phyloP scores from a whole-genome alignment of 2,113 vertebrate genomes.

The Eulacestoma nigropectus region DNA sequence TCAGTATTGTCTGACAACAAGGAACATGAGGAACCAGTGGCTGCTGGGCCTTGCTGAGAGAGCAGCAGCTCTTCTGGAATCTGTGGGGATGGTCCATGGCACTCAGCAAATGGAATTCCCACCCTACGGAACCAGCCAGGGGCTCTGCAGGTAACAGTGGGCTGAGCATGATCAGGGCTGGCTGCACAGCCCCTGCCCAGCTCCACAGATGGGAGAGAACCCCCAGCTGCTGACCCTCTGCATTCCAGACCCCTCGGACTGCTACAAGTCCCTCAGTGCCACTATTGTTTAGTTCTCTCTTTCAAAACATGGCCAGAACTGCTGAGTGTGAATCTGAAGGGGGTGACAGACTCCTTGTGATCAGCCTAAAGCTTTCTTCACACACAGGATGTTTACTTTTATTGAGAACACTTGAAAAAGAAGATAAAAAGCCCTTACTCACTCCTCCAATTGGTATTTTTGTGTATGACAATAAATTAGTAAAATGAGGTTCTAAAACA shows the following conservation, averaged over 20 bases:
- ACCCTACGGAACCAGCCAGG: not conserved
- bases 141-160: not conserved
- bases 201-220: not conserved
- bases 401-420: not conserved
- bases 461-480: not conserved
- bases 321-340: not conserved
- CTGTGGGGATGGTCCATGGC: fast-evolving
- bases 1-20: not conserved
- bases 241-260: not conserved
- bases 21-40: not conserved
- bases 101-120: not conserved
- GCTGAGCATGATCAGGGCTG: not conserved
- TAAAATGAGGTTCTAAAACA: not conserved
- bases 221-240: not conserved
- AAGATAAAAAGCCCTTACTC: not conserved
- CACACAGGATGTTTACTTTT: not conserved
- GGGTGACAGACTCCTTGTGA: not conserved
- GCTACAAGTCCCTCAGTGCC: not conserved
- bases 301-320: not conserved
- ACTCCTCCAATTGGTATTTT: not conserved
- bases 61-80: not conserved
- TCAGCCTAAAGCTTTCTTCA: not conserved
- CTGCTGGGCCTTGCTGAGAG: not conserved
- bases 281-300: not conserved
- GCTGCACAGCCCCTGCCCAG: not conserved